Evolutionary conservation across 2,113 vertebrate genomes (phyloP).

Genomic region (Mobula birostris): DNA sequence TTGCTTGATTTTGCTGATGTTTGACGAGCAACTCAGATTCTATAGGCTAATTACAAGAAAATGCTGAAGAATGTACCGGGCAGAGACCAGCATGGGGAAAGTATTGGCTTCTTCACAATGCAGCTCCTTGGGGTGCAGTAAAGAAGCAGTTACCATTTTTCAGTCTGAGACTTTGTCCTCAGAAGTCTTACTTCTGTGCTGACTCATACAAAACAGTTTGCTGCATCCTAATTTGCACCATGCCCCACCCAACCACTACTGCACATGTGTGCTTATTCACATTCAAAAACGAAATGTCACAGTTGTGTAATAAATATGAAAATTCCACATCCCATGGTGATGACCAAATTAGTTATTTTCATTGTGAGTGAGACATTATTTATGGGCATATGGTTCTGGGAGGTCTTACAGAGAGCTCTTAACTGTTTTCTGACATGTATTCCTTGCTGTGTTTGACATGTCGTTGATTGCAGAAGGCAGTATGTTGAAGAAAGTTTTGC

Average conservation of each 20-base stretch:
- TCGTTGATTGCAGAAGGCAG: background rate
- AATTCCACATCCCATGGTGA: background rate
- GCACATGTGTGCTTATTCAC: background rate
- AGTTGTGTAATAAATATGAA: background rate
- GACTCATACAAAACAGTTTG: background rate
- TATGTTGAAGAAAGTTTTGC: background rate
- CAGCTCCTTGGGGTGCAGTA: background rate
- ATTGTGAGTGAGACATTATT: background rate
- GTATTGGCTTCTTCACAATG: background rate
- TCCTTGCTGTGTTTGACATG: background rate
- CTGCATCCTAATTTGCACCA: background rate
- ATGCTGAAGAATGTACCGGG: background rate
- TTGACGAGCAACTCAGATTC: background rate
- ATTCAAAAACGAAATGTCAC: background rate
- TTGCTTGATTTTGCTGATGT: background rate
- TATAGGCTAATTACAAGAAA: background rate
- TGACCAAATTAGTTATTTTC: background rate
- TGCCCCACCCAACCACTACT: background rate
- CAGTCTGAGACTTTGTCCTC: background rate
- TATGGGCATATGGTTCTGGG: background rate
- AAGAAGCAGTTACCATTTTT: background rate
- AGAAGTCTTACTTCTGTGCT: background rate
- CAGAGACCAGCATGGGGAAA: background rate
- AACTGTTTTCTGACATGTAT: background rate
- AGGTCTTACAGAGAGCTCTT: background rate